Evolutionary conservation across 2,888 invertebrate genomes (phyloP).

Genomic region (Protodeltote pygarga): DNA sequence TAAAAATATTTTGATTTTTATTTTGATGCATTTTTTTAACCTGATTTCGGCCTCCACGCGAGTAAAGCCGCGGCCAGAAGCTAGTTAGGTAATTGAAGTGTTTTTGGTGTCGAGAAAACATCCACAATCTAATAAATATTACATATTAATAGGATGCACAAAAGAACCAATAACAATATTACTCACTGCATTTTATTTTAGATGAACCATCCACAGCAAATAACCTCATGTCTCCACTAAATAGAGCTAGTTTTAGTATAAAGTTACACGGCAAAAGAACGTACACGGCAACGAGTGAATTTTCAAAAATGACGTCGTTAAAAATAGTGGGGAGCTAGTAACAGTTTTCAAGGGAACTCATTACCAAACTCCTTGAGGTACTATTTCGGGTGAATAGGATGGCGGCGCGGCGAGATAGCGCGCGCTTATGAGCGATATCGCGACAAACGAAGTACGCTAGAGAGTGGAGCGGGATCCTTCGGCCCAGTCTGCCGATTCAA

Average conservation of each 20-base stretch:
- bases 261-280: constrained; percentile 17
- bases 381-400: constrained; percentile 83
- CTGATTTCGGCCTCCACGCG: too few relatives aligned
- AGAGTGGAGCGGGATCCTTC: constrained; percentile 27
- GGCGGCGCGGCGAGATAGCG: constrained; percentile 75
- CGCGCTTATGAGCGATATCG: constrained; percentile 82
- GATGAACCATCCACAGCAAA: constrained; percentile 7
- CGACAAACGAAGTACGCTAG: constrained; percentile 79
- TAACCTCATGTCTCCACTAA: constrained; percentile 15
- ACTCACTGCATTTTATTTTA: too few relatives aligned
- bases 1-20: too few relatives aligned
- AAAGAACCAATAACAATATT: too few relatives aligned
- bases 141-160: too few relatives aligned
- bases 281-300: constrained; percentile 59
- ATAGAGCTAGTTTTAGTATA: constrained; percentile 14
- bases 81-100: too few relatives aligned
- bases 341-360: constrained; percentile 80
- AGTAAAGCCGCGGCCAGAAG: too few relatives aligned
- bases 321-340: constrained; percentile 73
- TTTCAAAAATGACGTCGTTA: constrained; percentile 75
- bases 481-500: constrained; percentile 22
- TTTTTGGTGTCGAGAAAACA: too few relatives aligned
- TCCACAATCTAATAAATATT: too few relatives aligned
- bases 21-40: too few relatives aligned
- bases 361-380: constrained; percentile 84